A percentile compares a stretch with the other conserved stretches of the same genome.
Conservation (phyloP, 2,797 vertebrate genomes). For the Cyprinella venusta region DNA sequence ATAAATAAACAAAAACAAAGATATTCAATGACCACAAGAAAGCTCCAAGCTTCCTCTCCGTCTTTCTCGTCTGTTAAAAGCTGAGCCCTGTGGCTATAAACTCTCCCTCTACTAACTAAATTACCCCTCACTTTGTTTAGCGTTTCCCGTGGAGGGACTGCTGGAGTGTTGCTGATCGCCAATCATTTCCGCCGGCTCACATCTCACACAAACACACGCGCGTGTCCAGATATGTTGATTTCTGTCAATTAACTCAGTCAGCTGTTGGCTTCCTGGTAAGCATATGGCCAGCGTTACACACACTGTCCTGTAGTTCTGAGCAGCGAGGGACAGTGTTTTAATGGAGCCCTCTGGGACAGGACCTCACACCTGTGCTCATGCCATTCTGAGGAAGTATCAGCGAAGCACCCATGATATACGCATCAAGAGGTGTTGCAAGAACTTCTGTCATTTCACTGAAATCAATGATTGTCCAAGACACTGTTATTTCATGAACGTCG, state of each 20-base stretch:
- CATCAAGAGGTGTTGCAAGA: conserved; percentile 5
- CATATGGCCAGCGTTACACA: conserved; percentile 84
- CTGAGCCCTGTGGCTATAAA: conserved; percentile 58
- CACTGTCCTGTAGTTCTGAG: conserved; percentile 77
- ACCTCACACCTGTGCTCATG: conserved; percentile 81
- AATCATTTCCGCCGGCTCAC: conserved; percentile 57
- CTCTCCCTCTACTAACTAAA: conserved; percentile 63
- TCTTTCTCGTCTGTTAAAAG: conserved; percentile 26
- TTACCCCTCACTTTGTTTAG: conserved; percentile 33
- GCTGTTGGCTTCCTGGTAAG: conserved; percentile 84
- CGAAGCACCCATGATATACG: neutral
- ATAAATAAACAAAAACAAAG: neutral
- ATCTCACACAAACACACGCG: conserved; percentile 55
- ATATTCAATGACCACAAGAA: conserved; percentile 14
- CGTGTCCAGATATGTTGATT: conserved; percentile 82
- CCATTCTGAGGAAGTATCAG: conserved; percentile 59
- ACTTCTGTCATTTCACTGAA: neutral
- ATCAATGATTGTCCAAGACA: neutral
- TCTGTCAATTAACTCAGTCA: conserved; percentile 84
- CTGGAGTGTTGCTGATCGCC: conserved; percentile 54
- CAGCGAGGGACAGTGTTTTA: conserved; percentile 78
- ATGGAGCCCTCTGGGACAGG: conserved; percentile 81
- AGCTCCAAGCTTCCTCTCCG: conserved; percentile 24
- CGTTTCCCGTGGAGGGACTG: conserved; percentile 37
- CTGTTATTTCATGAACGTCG: neutral